Evolutionary conservation across 2,888 invertebrate genomes (phyloP), one percentile per base, ranked within the genome.

Genomic region (Acronicta psi): DNA sequence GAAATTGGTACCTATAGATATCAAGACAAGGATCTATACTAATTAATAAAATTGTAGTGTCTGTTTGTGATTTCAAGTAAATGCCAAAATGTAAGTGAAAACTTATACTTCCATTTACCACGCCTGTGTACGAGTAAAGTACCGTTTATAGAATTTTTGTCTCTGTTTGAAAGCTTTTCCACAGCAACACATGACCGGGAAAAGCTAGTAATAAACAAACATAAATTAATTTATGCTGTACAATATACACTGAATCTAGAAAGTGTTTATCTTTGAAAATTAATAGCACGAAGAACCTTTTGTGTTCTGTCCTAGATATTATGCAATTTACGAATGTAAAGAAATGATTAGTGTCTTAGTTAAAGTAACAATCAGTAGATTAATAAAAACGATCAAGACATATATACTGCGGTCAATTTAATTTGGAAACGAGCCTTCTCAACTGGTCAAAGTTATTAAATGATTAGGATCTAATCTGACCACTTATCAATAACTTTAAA

Each of bases 361-460:
- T 46, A 34, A 38, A 59, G 38, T 46, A 37, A 36, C 38, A 59
- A 52, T 52, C 38, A 52, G 40, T 34, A 46, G 14, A 60, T 54
- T 40, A 36, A 17, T 46, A 43, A 40, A 51, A 36, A 36, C n/a
- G 17, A 51, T 25, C 17, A 14, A 37, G 25, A 37, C 42, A 42
- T 29, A 43, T 37, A 14, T 41, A 43, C 17, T 17, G 10, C 53
- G 52, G 47, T 36, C 31, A 53, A 50, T 42, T 46, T 53, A 53
- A 65, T 65, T 65, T 58, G 18, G 18, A 40, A 51, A 47, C 23
- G 4, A 45, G 65, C 45, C 43, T 54, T 46, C 38, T 51, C 38
- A 42, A 46, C 65, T 52, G 45, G 55, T 60, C 47, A 36, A 29
- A 57, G 23, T 73, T 55, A 72, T 75, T 75, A 75, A 58, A 57